Evolutionary conservation across 2,888 invertebrate genomes (phyloP), one percentile per base, ranked within the genome.

Genomic region (Sycophila texana): DNA sequence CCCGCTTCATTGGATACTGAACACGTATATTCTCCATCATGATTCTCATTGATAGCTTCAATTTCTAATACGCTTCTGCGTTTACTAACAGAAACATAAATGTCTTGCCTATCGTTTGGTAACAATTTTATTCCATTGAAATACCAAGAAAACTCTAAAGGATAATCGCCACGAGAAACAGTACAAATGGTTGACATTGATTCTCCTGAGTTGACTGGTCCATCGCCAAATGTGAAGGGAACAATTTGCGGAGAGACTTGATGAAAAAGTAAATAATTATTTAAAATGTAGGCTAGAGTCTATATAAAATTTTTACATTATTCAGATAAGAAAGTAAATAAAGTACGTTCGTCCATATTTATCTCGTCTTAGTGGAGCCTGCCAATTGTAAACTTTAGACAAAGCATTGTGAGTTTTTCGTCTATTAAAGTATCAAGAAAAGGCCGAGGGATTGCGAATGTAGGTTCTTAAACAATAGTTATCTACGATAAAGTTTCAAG

Each of bases 1-100:
- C 96, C 96, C 61, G 95, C 96, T 86, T 91, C 92, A 91, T 96
- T 96, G 83, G 92, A 92, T 30, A 95, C 96, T 76, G 94, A 92
- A 88, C 96, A 96, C 61, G 95, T 95, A 87, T 95, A 96, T 88
- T 94, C 92, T 78, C 96, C 96, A 83, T 94, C 93, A 89, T 96
- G 95, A 77, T 92, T 92, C 58, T 93, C 94, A 79, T 93, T 93
- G 60, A 95, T 92, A n/a, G 94, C 92, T 83, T 94, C 93, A 83
- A 95, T 94, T 83, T 92, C 93, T 85, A 94, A 88, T 80, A 94
- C 92, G 82, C 93, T 93, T 85, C 93, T 93, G 83, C 93, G 91
- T 85, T 87, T 88, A 72, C 90, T 74, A 85, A 89, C 90, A 77
- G 92, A 90, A 61, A 93, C 88, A 93, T 91, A 88, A 65, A 89